Evolutionary conservation across 2,797 vertebrate species (phyloP).

Genomic region (Oryzias sinensis): DNA sequence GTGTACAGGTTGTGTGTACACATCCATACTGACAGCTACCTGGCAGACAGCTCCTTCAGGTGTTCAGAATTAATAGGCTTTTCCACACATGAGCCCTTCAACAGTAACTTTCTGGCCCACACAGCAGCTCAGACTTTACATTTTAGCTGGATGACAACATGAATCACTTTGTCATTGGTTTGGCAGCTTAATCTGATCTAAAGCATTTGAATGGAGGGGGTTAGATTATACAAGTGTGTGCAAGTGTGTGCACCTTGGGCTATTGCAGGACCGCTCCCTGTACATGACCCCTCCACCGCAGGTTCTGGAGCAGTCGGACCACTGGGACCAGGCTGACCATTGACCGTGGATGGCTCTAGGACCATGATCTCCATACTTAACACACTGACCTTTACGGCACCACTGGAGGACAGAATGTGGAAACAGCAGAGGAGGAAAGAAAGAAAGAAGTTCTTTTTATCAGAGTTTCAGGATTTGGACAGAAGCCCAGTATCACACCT

Average conservation of each 20-base stretch:
- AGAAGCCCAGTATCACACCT: conserved; percentile 64
- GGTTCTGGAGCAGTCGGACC: conserved; percentile 91
- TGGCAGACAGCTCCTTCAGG: conserved; percentile 59
- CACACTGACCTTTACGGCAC: conserved; percentile 95
- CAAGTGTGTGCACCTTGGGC: conserved; percentile 82
- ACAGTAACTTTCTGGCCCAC: conserved; percentile 45
- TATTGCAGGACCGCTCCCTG: conserved; percentile 89
- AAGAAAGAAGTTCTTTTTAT: conserved; percentile 42
- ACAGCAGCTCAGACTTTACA: conserved; percentile 20
- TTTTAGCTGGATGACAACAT: conserved; percentile 33
- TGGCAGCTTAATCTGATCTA: conserved; percentile 22
- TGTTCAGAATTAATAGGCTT: conserved; percentile 43
- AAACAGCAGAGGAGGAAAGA: conserved; percentile 21
- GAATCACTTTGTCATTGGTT: conserved; percentile 46
- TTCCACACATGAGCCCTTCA: conserved; percentile 36
- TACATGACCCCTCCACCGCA: conserved; percentile 90
- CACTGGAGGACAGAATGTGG: conserved; percentile 76
- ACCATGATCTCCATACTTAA: conserved; percentile 88
- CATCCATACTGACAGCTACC: conserved; percentile 52
- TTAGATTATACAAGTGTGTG: conserved; percentile 19
- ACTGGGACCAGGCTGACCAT: conserved; percentile 91
- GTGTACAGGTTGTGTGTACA: conserved; percentile 10
- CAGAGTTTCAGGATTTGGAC: conserved; percentile 55
- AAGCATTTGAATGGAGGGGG: conserved; percentile 25
- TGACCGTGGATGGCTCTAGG: conserved; percentile 89